Evolutionary conservation across 2,113 vertebrate genomes (phyloP), one percentile per base, ranked within the genome.

Genomic region (Hippocampus zosterae): DNA sequence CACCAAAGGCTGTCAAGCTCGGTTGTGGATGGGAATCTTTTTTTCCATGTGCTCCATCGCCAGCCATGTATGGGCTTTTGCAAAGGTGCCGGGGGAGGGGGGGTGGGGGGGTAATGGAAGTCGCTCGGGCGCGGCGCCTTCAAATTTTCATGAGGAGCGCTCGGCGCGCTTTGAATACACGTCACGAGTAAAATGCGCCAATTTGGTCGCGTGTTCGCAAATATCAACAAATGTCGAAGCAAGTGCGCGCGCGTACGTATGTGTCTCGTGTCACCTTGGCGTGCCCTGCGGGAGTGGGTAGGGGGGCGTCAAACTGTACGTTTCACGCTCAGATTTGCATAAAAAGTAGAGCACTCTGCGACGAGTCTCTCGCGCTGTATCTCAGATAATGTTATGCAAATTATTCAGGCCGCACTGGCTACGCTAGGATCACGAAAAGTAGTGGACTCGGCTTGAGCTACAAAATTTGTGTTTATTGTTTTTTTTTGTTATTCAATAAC

Each of bases 91-190:
- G 61, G n/a, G n/a, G n/a, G n/a, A n/a, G n/a, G n/a, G n/a, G n/a
- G n/a, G n/a, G n/a, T n/a, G n/a, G n/a, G n/a, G n/a, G n/a, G n/a
- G 60, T 81, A 76, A 88, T 76, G 72, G 78, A 81, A 84, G 83
- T 67, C 59, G 72, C 79, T 81, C 57, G 37, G 76, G 85, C 79
- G 65, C 65, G 72, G 75, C 55, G 65, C 75, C 66, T 69, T 89
- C 69, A 84, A 87, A 80, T 55, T 80, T 89, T 89, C 78, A 89
- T 84, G 85, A 89, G 77, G 74, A 42, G 75, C 82, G 71, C 59
- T 48, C 79, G 11, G 52, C 79, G 85, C 74, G 81, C 71, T 84
- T 67, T 48, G 68, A 37, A 66, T 79, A 82, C 71, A 53, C 40
- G 15, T 84, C 78, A 76, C 29, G 68, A 70, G 52, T 62, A 64